Evolutionary conservation across 2,113 vertebrate genomes (phyloP).

Genomic region (Phrynosoma blainvillii): DNA sequence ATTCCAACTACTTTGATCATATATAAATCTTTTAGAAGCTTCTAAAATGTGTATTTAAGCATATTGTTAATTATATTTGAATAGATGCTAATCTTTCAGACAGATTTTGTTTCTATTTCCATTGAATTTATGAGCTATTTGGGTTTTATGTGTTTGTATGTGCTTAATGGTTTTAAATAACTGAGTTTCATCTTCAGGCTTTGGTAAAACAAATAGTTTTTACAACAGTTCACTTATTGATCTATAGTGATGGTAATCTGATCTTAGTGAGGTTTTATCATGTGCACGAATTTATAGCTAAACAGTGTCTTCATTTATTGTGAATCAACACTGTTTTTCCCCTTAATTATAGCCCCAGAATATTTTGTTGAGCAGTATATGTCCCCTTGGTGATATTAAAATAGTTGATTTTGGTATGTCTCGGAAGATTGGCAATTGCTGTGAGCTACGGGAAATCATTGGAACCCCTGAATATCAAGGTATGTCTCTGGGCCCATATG

Average conservation of each 20-base stretch:
- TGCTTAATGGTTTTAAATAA: neutral
- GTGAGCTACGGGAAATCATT: constrained; percentile 92
- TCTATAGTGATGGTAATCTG: neutral
- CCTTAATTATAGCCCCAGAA: constrained; percentile 88
- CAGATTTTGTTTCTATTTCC: too few species aligned
- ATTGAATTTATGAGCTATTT: too few species aligned
- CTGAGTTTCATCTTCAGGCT: neutral
- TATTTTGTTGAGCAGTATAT: constrained; percentile 88
- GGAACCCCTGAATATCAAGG: constrained; percentile 96
- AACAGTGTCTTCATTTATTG: neutral
- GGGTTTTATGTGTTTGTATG: too few species aligned
- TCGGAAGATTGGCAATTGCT: constrained; percentile 83
- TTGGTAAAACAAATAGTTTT: constrained; percentile 1
- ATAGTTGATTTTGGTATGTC: constrained; percentile 97
- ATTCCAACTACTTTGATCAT: too few species aligned
- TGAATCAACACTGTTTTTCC: neutral
- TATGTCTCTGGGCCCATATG: constrained; percentile 67
- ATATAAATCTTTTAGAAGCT: too few species aligned
- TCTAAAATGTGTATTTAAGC: too few species aligned
- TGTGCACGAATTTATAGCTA: neutral
- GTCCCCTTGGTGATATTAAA: constrained; percentile 93
- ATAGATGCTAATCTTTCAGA: too few species aligned
- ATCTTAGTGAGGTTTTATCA: neutral
- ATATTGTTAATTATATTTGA: too few species aligned
- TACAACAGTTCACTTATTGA: neutral